Evolutionary conservation across 2,113 vertebrate genomes (phyloP).

Genomic region (Aleadryas rufinucha): DNA sequence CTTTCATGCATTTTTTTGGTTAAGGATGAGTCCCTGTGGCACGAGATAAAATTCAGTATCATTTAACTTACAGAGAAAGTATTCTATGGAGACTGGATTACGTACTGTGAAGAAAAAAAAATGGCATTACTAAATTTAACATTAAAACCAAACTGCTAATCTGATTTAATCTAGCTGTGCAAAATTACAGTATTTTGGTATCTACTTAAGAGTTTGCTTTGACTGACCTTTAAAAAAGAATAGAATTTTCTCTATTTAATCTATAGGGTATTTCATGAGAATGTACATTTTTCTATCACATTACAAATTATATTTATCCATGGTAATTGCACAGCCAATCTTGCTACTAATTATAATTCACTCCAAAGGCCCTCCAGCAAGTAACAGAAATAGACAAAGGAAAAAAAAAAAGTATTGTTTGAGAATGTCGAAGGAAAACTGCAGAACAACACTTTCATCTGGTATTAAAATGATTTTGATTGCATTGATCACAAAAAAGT

Average conservation of each 20-base stretch:
- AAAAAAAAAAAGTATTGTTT: not conserved
- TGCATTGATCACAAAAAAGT: slow-evolving; percentile 12
- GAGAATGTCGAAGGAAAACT: not conserved
- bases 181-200: not conserved
- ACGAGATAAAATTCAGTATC: not conserved
- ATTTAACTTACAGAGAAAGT: not conserved
- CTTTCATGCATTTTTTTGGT: not conserved
- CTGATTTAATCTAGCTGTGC: not conserved
- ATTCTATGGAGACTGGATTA: slow-evolving; percentile 25
- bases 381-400: not conserved
- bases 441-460: not conserved
- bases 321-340: not conserved
- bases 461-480: not conserved
- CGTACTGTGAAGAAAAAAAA: not conserved
- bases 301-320: not conserved
- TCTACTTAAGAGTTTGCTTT: not conserved
- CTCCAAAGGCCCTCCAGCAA: not conserved
- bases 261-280: not conserved
- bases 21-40: not conserved
- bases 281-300: not conserved
- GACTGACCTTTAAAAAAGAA: not conserved
- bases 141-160: slow-evolving; percentile 19
- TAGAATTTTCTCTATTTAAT: not conserved
- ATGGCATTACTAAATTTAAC: not conserved
- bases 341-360: not conserved